Evolutionary conservation across 2,888 invertebrate genomes (phyloP).

Genomic region (Fabriciana adippe): DNA sequence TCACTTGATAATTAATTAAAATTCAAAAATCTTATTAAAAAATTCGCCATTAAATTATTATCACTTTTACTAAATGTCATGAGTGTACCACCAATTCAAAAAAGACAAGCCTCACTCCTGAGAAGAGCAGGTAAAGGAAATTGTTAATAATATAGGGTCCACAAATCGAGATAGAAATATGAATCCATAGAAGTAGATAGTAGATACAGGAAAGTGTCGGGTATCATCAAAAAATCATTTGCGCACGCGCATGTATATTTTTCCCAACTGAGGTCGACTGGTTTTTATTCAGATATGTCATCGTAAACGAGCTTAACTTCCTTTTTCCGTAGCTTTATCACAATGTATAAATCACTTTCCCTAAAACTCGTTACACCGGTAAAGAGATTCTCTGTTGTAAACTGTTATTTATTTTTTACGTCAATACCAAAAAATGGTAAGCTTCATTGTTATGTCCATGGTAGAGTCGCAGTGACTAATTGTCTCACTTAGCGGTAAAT

Average conservation of each 20-base stretch:
- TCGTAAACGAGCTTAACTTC: conserved; percentile 17
- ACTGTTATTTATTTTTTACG: conserved; percentile 18
- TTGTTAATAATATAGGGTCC: too few species aligned
- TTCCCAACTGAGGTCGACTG: conserved; percentile 6
- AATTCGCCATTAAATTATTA: too few species aligned
- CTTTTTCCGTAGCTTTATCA: conserved; percentile 22
- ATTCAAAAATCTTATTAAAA: too few species aligned
- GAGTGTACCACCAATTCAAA: too few species aligned
- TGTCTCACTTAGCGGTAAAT: neutral
- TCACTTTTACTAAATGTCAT: too few species aligned
- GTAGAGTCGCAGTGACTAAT: neutral
- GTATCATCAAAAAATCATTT: conserved; percentile 19
- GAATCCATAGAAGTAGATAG: conserved; percentile 27
- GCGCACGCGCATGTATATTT: conserved; percentile 15
- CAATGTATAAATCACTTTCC: conserved; percentile 29
- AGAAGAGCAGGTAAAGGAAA: too few species aligned
- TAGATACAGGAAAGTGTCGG: conserved; percentile 1
- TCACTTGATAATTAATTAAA: too few species aligned
- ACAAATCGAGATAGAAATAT: too few species aligned
- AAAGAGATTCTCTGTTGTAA: conserved; percentile 6
- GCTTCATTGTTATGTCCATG: neutral
- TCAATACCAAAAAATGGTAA: conserved; percentile 9
- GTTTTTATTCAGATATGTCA: conserved; percentile 21
- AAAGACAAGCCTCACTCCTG: too few species aligned
- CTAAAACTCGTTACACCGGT: conserved; percentile 22